phyloP scores from a whole-genome alignment of 2,888 invertebrate genomes.

The Capitulum mitella region DNA sequence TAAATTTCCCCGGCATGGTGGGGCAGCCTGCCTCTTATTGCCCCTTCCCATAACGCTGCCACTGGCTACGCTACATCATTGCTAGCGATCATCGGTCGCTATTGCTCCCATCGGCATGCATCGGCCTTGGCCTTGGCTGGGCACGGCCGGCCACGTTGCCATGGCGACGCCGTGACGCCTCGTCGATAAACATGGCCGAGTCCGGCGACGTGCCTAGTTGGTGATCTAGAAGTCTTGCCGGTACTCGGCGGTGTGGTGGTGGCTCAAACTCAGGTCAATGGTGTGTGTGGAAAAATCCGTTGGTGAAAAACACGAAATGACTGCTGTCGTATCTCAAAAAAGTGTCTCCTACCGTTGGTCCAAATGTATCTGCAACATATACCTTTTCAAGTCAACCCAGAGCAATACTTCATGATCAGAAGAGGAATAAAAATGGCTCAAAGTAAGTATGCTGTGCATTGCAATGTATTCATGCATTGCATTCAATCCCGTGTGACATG shows the following conservation, averaged over 20 bases:
- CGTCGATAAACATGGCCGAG: constrained; percentile 3
- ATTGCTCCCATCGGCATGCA: no score
- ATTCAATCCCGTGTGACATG: no score
- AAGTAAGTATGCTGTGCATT: constrained; percentile 1
- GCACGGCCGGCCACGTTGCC: no score
- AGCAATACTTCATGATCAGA: neutral
- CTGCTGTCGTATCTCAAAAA: neutral
- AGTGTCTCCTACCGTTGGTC: neutral
- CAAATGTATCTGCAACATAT: neutral
- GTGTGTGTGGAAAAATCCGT: neutral
- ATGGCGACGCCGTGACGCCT: neutral
- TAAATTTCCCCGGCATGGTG: no score
- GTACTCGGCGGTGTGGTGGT: neutral
- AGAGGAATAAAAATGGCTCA: neutral
- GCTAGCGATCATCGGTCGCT: no score
- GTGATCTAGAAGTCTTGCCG: neutral
- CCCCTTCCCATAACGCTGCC: no score
- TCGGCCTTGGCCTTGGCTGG: no score
- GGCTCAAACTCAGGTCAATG: neutral
- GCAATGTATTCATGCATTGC: no score
- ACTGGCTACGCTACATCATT: no score
- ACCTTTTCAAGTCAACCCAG: constrained; percentile 2
- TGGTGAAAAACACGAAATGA: constrained; percentile 1
- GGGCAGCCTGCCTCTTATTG: no score
- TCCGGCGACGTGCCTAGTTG: neutral